Percentiles rank a stretch among this genome's conserved stretches.
phyloP scores from a whole-genome alignment of 2,888 invertebrate genomes.

The Leucophenga maculata region DNA sequence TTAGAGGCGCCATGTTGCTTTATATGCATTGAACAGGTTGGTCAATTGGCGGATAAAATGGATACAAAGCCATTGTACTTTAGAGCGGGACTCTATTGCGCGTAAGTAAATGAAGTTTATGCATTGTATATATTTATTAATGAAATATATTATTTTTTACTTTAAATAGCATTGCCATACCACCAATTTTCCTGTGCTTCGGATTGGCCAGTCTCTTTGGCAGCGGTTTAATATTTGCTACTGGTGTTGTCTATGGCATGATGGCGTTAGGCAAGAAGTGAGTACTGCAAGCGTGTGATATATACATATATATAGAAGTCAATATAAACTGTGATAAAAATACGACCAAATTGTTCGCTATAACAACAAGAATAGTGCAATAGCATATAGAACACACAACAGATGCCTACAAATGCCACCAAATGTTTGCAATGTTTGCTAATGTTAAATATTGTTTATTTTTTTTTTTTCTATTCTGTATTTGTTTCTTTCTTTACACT shows the following conservation, averaged over 20 bases:
- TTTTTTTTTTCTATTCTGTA: constrained; percentile 38
- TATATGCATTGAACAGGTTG: constrained; percentile 95
- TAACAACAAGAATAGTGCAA: constrained; percentile 1
- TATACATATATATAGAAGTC: too few species aligned
- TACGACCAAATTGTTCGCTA: background rate
- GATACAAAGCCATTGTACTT: constrained; percentile 92
- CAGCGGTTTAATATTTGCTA: constrained; percentile 88
- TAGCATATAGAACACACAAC: background rate
- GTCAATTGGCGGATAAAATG: constrained; percentile 85
- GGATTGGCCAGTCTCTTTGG: constrained; percentile 86
- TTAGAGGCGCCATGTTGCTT: constrained; percentile 98
- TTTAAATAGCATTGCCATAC: constrained; percentile 80
- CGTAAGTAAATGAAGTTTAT: constrained; percentile 77
- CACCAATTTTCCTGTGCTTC: constrained; percentile 85
- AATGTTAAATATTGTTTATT: constrained; percentile 47
- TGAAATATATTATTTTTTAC: background rate
- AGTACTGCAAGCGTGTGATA: too few species aligned
- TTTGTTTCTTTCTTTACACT: constrained; percentile 58
- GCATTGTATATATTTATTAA: background rate
- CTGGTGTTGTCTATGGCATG: constrained; percentile 92
- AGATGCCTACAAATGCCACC: background rate
- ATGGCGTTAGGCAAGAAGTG: constrained; percentile 97
- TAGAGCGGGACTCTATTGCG: constrained; percentile 86
- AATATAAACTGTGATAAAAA: background rate
- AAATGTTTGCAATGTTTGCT: constrained; percentile 34